Conservation (phyloP, 2,888 invertebrate species). For the Zygothrica quintamaculata region DNA sequence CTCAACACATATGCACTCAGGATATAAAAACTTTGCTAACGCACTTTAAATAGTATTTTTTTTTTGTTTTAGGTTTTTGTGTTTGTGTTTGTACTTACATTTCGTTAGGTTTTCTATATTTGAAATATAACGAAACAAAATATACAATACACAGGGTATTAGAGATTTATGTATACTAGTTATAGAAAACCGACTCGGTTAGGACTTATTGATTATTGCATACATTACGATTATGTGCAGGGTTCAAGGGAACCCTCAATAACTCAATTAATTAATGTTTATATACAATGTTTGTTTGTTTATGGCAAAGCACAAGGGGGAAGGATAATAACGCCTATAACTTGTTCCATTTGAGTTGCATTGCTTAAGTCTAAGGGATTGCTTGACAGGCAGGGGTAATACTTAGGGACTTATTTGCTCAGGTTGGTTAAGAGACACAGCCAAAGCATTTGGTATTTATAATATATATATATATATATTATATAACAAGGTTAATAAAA, state of each 20-base stretch:
- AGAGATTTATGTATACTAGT: constrained; percentile 47
- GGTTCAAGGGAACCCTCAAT: background rate
- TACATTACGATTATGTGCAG: constrained; percentile 7
- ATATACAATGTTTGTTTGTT: constrained; percentile 56
- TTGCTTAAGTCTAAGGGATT: constrained; percentile 54
- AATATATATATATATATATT: constrained; percentile 10
- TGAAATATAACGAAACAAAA: constrained; percentile 71
- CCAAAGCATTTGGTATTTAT: constrained; percentile 44
- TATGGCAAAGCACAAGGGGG: constrained; percentile 40
- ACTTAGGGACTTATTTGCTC: too few relatives aligned
- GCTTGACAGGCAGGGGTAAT: constrained; percentile 51
- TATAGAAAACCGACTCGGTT: constrained; percentile 15
- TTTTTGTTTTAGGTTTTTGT: constrained; percentile 11
- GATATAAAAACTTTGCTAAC: constrained; percentile 9
- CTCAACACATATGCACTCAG: too few relatives aligned
- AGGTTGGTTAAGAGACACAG: constrained; percentile 14
- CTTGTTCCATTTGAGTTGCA: constrained; percentile 70
- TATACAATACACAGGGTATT: constrained; percentile 67
- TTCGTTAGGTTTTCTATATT: constrained; percentile 68
- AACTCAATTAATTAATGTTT: constrained; percentile 27
- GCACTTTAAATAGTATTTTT: background rate
- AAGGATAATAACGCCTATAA: constrained; percentile 59
- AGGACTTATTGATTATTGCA: background rate
- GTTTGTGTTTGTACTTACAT: constrained; percentile 67
- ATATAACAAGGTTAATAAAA: background rate